Evolutionary conservation across 1,140 invertebrate genomes (phyloP).

Genomic region (honey bee (Apis mellifera)): DNA sequence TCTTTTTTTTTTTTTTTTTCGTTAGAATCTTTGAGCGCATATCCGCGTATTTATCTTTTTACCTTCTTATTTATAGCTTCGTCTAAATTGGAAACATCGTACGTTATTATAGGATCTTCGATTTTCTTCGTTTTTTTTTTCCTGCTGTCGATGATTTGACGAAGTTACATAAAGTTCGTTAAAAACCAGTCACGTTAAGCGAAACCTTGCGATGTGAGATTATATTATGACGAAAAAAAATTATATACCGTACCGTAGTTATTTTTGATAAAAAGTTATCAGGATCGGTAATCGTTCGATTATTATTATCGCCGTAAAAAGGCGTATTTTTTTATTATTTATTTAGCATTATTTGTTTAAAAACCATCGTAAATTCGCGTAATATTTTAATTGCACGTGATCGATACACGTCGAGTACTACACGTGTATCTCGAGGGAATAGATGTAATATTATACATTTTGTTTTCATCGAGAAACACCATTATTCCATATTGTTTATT

Average conservation of each 20-base stretch:
- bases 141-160: not conserved
- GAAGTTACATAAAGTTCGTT: conserved; percentile 31
- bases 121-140: not conserved
- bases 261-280: not conserved
- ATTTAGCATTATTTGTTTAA: no score
- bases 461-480: no score
- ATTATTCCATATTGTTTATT: not conserved
- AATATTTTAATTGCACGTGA: not conserved
- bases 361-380: no score
- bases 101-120: not conserved
- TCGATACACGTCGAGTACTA: no score
- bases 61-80: not conserved
- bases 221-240: not conserved
- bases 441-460: not conserved
- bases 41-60: not conserved
- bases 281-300: not conserved
- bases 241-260: no score
- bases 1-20: not conserved
- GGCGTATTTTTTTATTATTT: no score
- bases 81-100: not conserved
- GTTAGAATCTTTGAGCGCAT: no score
- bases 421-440: no score
- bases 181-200: conserved; percentile 17
- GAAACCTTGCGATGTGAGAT: conserved; percentile 8
- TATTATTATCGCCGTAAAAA: no score